These are phyloP conservation scores for Platyrinchus mystaceus DNA, from an alignment of 2,797 vertebrate species.

Conservation along the genomic window DNA sequence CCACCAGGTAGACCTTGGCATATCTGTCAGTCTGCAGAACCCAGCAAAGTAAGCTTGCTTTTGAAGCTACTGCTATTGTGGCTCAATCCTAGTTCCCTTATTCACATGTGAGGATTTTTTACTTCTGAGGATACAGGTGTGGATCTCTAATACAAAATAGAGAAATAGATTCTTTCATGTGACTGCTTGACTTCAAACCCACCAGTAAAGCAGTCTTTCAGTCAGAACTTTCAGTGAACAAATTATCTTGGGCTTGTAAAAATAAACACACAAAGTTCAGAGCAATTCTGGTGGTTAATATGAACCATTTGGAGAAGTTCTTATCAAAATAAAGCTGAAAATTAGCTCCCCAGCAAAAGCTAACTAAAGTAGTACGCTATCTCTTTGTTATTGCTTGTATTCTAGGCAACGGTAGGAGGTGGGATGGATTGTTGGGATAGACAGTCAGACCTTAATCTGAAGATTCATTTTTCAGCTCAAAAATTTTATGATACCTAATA, in stretches of 20 bases:
- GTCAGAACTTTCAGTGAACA: background rate
- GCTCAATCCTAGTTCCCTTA: background rate
- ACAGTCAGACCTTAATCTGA: background rate
- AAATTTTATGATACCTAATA: background rate
- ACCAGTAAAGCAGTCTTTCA: background rate
- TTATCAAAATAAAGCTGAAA: constrained; percentile 33
- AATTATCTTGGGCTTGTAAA: background rate
- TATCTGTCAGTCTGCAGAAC: background rate
- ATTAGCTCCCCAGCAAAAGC: background rate
- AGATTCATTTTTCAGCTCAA: background rate
- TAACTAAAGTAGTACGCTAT: background rate
- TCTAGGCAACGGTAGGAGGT: background rate
- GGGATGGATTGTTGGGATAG: background rate
- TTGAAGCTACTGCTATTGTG: background rate
- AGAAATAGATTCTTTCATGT: background rate
- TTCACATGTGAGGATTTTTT: background rate
- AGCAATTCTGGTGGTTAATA: constrained; percentile 5
- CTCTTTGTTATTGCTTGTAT: background rate
- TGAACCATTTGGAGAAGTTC: background rate
- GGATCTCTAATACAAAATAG: background rate
- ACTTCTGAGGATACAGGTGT: background rate
- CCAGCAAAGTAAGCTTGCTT: background rate
- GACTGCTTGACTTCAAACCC: background rate
- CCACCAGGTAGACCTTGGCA: background rate
- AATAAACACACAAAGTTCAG: constrained; percentile 15